Base-by-base conservation (phyloP, 2,888 invertebrate species). In the Ceriagrion tenellum region DNA sequence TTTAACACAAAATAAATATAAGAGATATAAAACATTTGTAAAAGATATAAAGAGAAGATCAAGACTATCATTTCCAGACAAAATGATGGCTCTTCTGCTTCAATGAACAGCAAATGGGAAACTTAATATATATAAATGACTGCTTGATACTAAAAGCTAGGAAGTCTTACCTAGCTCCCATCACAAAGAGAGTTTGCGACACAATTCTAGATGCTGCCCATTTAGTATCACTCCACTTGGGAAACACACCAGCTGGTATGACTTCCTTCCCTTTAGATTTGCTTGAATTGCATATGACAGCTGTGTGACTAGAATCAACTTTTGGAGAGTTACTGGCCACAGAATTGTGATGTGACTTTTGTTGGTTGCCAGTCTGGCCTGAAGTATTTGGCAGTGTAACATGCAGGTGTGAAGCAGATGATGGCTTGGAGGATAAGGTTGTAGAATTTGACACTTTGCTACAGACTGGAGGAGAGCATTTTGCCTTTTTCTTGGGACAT, bases 141-240 rank as follows among this genome's bases (percentile, higher is more conserved):
- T 56, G 6, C 59, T 56, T 55, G 26, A 90, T 56, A 35, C 35
- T 56, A 35, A 93, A 91, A 59, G 18, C 59, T 59, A 95, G n/a
- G 26, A 95, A 26, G 35, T 88, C 95, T 96, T 96, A 97, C 97
- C 98, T 98, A 95, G 98, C 98, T 55, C 98, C 98, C 98, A 98
- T 98, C 93, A 98, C 98, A 96, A 98, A 98, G 93, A 98, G 96
- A 0, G 98, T 98, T n/a, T 98, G 98, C 95, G 97, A 97, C n/a
- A 97, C 98, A 56, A 98, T 97, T 96, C 98, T 97, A 0, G 97
- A 97, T 0, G 98, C 98, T 96, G 98, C 98, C 98, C 98, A 98
- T 97, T 98, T 98, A 89, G 98, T 97, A 89, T 97, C 98, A 96
- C 98, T 97, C 6, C 97, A 93, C 6, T 93, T 93, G 10, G 93